Conservation (phyloP, 2,888 invertebrate species). For the Orthosia gothica region DNA sequence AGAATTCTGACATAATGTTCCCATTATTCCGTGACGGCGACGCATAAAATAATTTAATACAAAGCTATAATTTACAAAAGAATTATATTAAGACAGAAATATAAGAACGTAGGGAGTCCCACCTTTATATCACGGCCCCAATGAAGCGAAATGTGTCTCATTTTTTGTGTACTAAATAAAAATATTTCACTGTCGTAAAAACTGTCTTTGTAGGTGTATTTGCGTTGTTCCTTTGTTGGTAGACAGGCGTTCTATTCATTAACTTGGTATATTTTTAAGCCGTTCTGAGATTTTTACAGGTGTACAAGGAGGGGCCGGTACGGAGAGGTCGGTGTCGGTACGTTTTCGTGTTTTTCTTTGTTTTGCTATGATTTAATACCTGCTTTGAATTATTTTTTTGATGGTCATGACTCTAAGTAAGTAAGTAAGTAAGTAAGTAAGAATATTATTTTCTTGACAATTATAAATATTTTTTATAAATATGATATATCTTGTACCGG, state of each 20-base stretch:
- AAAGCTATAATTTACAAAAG: slow-evolving; percentile 67
- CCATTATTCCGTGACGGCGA: slow-evolving; percentile 56
- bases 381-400: slow-evolving; percentile 7
- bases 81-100: slow-evolving; percentile 66
- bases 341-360: slow-evolving; percentile 20
- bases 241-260: slow-evolving; percentile 63
- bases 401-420: not conserved
- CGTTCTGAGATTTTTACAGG: slow-evolving; percentile 53
- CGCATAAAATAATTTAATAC: slow-evolving; percentile 63
- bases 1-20: slow-evolving; percentile 47
- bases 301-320: slow-evolving; percentile 24
- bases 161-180: slow-evolving; percentile 76
- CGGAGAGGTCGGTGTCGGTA: slow-evolving; percentile 19
- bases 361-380: slow-evolving; percentile 25
- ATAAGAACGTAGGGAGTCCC: slow-evolving; percentile 58
- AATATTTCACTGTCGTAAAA: slow-evolving; percentile 71
- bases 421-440: no score
- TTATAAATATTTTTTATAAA: no score
- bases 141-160: slow-evolving; percentile 72
- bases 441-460: not conserved
- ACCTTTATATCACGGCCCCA: slow-evolving; percentile 64
- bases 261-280: slow-evolving; percentile 57
- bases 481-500: no score
- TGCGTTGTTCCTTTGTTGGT: slow-evolving; percentile 70
- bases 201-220: slow-evolving; percentile 66